Conservation (phyloP, 2,888 invertebrate genomes). For the Melanophora roralis region DNA sequence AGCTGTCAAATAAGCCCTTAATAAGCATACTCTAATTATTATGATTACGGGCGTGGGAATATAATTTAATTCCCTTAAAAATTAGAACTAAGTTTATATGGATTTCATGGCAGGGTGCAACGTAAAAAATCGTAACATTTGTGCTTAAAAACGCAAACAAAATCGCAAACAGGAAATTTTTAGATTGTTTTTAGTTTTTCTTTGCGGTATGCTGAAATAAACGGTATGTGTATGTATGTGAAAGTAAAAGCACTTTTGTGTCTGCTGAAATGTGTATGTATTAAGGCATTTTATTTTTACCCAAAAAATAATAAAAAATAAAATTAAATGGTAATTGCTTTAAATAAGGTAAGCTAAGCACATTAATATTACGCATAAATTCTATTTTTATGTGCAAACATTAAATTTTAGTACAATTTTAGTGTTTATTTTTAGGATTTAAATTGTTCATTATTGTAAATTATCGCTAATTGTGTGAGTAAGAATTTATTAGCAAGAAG, state of each 20-base stretch:
- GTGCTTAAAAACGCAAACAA: no score
- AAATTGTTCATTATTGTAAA: slow-evolving; percentile 12
- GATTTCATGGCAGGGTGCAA: no score
- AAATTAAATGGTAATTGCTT: slow-evolving; percentile 35
- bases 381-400: slow-evolving; percentile 24
- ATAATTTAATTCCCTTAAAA: no score
- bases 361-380: slow-evolving; percentile 22
- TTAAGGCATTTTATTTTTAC: slow-evolving; percentile 1
- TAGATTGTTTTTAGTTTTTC: no score
- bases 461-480: not conserved
- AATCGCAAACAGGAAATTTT: no score
- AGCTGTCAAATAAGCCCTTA: no score
- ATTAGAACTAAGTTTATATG: no score
- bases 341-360: slow-evolving; percentile 5
- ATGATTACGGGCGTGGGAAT: no score
- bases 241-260: not conserved
- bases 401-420: slow-evolving; percentile 42
- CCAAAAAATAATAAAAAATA: not conserved
- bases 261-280: not conserved
- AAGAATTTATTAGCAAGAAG: not conserved
- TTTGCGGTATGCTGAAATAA: no score
- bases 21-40: no score
- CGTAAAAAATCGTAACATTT: no score
- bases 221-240: not conserved
- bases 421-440: slow-evolving; percentile 19